Conservation (phyloP, 2,797 vertebrate genomes). For the Notolabrus celidotus region DNA sequence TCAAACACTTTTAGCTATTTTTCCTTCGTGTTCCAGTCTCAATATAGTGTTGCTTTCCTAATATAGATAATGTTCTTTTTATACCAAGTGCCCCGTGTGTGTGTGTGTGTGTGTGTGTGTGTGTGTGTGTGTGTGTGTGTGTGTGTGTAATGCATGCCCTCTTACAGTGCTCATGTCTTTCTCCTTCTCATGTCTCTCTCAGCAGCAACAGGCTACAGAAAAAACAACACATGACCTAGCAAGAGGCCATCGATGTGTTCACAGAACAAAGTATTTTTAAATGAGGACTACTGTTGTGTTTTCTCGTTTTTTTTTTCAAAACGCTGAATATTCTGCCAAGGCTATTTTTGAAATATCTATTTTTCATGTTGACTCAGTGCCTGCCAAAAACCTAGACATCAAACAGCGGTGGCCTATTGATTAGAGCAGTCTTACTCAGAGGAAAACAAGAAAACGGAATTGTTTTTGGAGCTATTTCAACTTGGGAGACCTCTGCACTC, state of each 20-base stretch:
- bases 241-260: slow-evolving; percentile 2
- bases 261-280: slow-evolving; percentile 24
- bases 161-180: slow-evolving; percentile 8
- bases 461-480: slow-evolving; percentile 30
- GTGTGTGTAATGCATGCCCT: slow-evolving; percentile 13
- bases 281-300: slow-evolving; percentile 18
- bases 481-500: slow-evolving; percentile 23
- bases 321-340: slow-evolving; percentile 39
- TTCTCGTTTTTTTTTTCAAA: slow-evolving; percentile 25
- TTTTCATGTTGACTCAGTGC: slow-evolving; percentile 41
- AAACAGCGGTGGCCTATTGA: slow-evolving; percentile 59
- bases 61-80: slow-evolving; percentile 30
- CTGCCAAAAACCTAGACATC: slow-evolving; percentile 52
- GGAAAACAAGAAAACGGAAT: slow-evolving; percentile 34
- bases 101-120: no score
- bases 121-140: no score
- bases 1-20: slow-evolving; percentile 8
- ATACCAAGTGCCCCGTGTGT: background rate
- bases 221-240: background rate
- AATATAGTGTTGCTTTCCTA: slow-evolving; percentile 12
- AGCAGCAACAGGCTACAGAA: background rate
- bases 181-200: background rate
- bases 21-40: slow-evolving; percentile 2
- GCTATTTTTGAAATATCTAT: slow-evolving; percentile 45
- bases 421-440: slow-evolving; percentile 34